Conservation (phyloP, 2,888 invertebrate genomes). For the Alentia gelatinosa region DNA sequence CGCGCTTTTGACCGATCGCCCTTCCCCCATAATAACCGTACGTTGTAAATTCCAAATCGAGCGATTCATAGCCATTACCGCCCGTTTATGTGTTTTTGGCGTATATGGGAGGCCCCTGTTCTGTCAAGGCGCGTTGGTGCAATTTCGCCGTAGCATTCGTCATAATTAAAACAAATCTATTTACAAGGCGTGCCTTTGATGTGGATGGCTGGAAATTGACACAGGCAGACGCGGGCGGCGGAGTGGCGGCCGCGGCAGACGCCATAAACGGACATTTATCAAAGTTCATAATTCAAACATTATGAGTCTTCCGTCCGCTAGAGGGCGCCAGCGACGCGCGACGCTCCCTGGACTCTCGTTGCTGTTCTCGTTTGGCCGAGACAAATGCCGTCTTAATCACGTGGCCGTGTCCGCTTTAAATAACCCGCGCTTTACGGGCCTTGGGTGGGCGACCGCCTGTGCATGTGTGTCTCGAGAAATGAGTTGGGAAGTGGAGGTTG, state of each 20-base stretch:
- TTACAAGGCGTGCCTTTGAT: constrained; percentile 33
- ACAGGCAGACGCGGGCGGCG: not conserved
- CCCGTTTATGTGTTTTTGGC: constrained; percentile 44
- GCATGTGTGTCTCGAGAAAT: not conserved
- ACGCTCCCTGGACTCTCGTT: constrained; percentile 41
- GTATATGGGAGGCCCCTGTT: constrained; percentile 4
- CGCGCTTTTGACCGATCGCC: constrained; percentile 35
- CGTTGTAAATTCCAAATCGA: constrained; percentile 49
- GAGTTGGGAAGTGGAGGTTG: not conserved
- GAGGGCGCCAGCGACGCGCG: not conserved
- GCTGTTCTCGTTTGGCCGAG: constrained; percentile 46
- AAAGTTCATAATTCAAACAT: constrained; percentile 51
- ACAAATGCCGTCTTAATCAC: constrained; percentile 52
- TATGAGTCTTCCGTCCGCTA: constrained; percentile 1
- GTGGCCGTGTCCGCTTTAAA: constrained; percentile 43
- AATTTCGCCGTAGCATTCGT: constrained; percentile 35
- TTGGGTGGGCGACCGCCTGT: not conserved
- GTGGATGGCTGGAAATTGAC: constrained; percentile 36
- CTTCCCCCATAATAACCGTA: constrained; percentile 5
- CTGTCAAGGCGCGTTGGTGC: constrained; percentile 4
- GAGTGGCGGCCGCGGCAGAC: not conserved
- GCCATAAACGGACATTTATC: constrained; percentile 48
- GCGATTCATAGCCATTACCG: constrained; percentile 27
- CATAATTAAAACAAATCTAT: constrained; percentile 46
- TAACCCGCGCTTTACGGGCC: constrained; percentile 11